These are phyloP conservation scores for Dasyornis broadbenti DNA, from an alignment of 2,113 vertebrate species.

Conservation along the genomic window DNA sequence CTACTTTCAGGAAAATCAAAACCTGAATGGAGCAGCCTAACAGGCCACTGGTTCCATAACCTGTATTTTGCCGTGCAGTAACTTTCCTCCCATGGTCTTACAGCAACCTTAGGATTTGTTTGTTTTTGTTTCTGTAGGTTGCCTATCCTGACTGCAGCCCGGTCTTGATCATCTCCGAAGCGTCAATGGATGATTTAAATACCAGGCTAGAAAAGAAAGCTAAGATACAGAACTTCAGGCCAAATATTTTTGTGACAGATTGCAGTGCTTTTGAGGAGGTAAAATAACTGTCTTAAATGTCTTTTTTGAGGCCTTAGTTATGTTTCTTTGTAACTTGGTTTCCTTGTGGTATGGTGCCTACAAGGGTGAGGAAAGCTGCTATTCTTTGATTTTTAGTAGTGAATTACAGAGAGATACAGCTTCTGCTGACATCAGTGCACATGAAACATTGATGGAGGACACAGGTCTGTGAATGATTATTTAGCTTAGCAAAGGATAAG, in stretches of 20 bases:
- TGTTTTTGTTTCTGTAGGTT: conserved; percentile 64
- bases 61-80: neutral
- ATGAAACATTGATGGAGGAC: neutral
- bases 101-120: neutral
- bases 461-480: neutral
- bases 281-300: neutral
- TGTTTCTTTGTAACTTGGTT: neutral
- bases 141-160: conserved; percentile 84
- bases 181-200: conserved; percentile 86
- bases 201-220: conserved; percentile 76
- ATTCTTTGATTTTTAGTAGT: neutral
- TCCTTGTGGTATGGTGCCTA: neutral
- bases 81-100: neutral
- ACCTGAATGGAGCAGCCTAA: neutral
- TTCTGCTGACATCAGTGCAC: neutral
- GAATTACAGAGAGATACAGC: neutral
- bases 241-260: conserved; percentile 83
- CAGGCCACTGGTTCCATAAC: neutral
- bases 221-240: conserved; percentile 81
- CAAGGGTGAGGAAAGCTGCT: neutral
- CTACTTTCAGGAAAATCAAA: neutral
- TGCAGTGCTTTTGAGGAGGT: conserved; percentile 88
- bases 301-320: neutral
- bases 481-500: neutral
- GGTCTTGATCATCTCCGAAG: conserved; percentile 82